A percentile compares a stretch with the other conserved stretches of the same genome.
Conservation (phyloP, 2,888 invertebrate species). For the Cartodere bifasciata region DNA sequence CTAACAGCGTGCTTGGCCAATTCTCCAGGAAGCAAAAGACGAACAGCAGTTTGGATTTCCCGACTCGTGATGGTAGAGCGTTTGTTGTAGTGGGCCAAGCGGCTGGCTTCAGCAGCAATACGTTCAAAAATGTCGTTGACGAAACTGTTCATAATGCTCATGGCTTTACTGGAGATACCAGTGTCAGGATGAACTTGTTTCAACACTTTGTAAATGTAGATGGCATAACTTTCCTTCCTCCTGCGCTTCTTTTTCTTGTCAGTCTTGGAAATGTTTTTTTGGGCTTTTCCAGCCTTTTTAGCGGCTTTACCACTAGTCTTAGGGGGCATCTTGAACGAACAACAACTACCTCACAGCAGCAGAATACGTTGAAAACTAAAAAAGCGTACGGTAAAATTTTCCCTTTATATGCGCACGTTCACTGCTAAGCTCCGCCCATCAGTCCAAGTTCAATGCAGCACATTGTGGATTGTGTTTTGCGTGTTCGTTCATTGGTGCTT, state of each 20-base stretch:
- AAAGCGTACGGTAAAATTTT: no score
- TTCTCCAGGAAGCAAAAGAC: slow-evolving; percentile 56
- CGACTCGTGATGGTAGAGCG: slow-evolving; percentile 52
- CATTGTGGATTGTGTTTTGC: no score
- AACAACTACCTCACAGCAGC: no score
- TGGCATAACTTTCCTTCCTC: slow-evolving; percentile 46
- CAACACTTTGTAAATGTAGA: slow-evolving; percentile 50
- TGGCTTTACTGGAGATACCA: slow-evolving; percentile 55
- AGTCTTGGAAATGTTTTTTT: slow-evolving; percentile 42
- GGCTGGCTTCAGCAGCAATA: slow-evolving; percentile 52
- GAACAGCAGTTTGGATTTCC: slow-evolving; percentile 57
- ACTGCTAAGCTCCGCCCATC: no score
- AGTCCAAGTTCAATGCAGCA: no score
- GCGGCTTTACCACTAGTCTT: slow-evolving; percentile 34
- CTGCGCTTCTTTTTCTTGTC: slow-evolving; percentile 46
- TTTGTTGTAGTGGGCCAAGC: slow-evolving; percentile 49
- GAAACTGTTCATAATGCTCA: slow-evolving; percentile 64
- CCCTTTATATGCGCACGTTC: no score
- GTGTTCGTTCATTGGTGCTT: no score
- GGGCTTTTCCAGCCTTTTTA: slow-evolving; percentile 43
- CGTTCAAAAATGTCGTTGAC: slow-evolving; percentile 63
- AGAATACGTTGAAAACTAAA: no score
- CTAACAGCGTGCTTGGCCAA: slow-evolving; percentile 57
- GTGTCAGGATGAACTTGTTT: slow-evolving; percentile 49
- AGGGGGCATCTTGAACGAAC: slow-evolving; percentile 28